A percentile compares a stretch with the other conserved stretches of the same genome.
Conservation (phyloP, 2,797 vertebrate genomes). For the Clarias laeviceps region DNA sequence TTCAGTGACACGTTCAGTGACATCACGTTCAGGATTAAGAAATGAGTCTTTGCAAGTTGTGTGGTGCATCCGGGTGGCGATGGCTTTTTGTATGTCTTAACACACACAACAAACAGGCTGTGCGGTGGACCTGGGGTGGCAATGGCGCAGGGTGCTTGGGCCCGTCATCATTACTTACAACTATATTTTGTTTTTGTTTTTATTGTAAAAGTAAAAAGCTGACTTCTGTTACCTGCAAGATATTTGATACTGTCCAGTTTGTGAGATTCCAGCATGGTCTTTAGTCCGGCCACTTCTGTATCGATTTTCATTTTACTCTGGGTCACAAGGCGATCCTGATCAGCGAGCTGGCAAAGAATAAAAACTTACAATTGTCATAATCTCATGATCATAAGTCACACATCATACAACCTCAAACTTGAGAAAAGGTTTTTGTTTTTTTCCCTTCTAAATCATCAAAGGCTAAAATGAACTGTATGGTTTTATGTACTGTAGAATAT, state of each 20-base stretch:
- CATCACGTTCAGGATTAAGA: too few relatives aligned
- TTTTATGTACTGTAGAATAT: too few relatives aligned
- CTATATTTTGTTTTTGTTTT: background rate
- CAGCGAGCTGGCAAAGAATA: conserved; percentile 75
- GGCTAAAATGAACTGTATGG: background rate
- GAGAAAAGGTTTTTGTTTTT: background rate
- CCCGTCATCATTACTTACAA: too few relatives aligned
- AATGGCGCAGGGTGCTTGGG: too few relatives aligned
- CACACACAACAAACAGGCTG: too few relatives aligned
- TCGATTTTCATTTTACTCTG: conserved; percentile 93
- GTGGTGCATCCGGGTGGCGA: too few relatives aligned
- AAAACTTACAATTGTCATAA: background rate
- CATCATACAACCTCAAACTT: background rate
- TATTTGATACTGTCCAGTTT: conserved; percentile 98
- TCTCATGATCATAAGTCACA: background rate
- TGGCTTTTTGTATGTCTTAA: too few relatives aligned
- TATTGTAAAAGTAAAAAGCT: background rate
- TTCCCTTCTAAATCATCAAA: background rate
- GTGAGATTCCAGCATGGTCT: conserved; percentile 93
- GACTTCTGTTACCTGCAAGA: conserved; percentile 83
- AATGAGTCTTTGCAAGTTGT: too few relatives aligned
- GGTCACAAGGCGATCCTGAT: conserved; percentile 87
- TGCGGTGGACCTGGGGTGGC: too few relatives aligned
- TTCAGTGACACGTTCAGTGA: too few relatives aligned
- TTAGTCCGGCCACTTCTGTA: conserved; percentile 92